Percentiles rank a stretch among this genome's conserved stretches.
Conservation (phyloP, 2,113 vertebrate genomes). For the Benitochromis conjunctus region DNA sequence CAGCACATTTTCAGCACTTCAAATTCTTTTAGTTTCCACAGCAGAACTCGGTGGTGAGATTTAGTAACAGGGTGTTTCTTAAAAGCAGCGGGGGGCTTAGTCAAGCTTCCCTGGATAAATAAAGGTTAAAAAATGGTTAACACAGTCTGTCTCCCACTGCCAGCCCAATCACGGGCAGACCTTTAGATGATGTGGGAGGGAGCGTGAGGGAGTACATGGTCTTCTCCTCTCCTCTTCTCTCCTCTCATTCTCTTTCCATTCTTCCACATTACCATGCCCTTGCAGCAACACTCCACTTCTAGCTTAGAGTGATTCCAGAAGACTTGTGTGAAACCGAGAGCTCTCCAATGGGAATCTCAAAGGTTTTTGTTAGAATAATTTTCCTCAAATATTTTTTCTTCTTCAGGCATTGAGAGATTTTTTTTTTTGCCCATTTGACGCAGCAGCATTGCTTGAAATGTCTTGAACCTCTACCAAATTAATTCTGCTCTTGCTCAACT, state of each 20-base stretch:
- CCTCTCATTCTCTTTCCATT: neutral
- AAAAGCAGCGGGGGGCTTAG: neutral
- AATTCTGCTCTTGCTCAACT: conserved; percentile 42
- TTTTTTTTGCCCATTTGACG: conserved; percentile 32
- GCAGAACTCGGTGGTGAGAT: neutral
- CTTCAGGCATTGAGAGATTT: conserved; percentile 28
- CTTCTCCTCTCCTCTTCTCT: neutral
- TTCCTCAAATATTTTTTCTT: conserved; percentile 64
- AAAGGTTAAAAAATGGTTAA: conserved; percentile 5
- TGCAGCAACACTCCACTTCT: conserved; percentile 42
- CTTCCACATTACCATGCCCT: conserved; percentile 32
- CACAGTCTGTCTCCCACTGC: neutral
- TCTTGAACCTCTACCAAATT: conserved; percentile 43
- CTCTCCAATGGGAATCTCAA: conserved; percentile 54
- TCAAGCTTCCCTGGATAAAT: neutral
- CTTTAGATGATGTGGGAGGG: neutral
- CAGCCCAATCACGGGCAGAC: neutral
- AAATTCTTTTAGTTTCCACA: neutral
- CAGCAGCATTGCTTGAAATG: conserved; percentile 38
- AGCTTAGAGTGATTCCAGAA: conserved; percentile 47
- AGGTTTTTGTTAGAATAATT: conserved; percentile 66
- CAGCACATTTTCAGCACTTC: neutral
- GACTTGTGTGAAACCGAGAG: conserved; percentile 40
- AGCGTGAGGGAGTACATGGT: neutral
- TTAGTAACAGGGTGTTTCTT: neutral